A percentile compares a stretch with the other conserved stretches of the same genome.
These are phyloP conservation scores for Oncorhynchus clarkii DNA, from an alignment of 2,113 vertebrate species.

Conservation along the genomic window DNA sequence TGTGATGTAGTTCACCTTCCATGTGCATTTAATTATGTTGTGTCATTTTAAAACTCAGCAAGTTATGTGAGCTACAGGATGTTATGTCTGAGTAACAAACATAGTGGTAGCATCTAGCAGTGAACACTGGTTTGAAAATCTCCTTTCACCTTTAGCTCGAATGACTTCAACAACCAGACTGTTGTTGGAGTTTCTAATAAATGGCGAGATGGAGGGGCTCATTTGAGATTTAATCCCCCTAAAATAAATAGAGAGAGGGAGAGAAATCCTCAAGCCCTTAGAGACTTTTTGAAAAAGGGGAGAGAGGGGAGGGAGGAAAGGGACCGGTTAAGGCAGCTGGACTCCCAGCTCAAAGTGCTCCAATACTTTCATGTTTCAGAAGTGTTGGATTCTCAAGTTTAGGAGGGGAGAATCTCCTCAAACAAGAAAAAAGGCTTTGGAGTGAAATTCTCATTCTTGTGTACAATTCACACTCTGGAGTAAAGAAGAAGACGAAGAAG, in stretches of 20 bases:
- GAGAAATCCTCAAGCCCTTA: slow-evolving; percentile 36
- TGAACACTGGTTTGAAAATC: slow-evolving; percentile 13
- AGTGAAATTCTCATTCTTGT: slow-evolving; percentile 77
- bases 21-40: not conserved
- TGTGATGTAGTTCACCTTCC: no score
- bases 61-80: not conserved
- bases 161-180: slow-evolving; percentile 36
- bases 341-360: slow-evolving; percentile 81
- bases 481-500: slow-evolving; percentile 53
- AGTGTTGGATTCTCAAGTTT: slow-evolving; percentile 80
- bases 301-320: slow-evolving; percentile 63
- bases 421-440: slow-evolving; percentile 68
- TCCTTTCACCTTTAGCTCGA: slow-evolving; percentile 35
- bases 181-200: slow-evolving; percentile 53
- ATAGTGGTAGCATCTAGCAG: not conserved
- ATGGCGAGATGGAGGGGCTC: slow-evolving; percentile 60
- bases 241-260: slow-evolving; percentile 41
- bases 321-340: slow-evolving; percentile 77
- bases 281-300: slow-evolving; percentile 49
- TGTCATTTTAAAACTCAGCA: not conserved
- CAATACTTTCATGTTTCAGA: slow-evolving; percentile 83
- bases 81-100: not conserved
- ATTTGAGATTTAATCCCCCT: slow-evolving; percentile 69
- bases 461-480: slow-evolving; percentile 74
- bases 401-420: slow-evolving; percentile 69